Evolutionary conservation across 2,888 invertebrate species (phyloP), one percentile per base, ranked within the genome.

Genomic region (Tiliacea citrago): DNA sequence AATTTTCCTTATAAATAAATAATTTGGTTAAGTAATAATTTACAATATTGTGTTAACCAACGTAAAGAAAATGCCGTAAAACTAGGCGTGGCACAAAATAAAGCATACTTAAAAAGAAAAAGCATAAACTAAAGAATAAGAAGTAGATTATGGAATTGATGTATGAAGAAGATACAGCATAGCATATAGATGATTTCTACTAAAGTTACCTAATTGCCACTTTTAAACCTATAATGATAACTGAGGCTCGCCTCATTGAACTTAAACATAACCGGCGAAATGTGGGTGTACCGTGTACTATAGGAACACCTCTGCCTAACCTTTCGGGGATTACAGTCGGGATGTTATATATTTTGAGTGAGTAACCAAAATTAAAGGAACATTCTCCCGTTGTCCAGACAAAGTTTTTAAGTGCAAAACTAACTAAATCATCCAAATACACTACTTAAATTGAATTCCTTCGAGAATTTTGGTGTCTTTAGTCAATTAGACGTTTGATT

Each of bases 401-500:
- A 61, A 42, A 24, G 18, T 21, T 58, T 49, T 29, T 5, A 42
- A 42, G 10, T 58, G 8, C 9, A 58, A 55, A 78, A 51, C 13
- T 29, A 47, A 74, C 16, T 21, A 53, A 13, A 58, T 51, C 49
- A 18, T 77, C 61, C 1, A 67, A 82, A 51, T 47, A 57, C 13
- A 39, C 67, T 29, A 51, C 6, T 29, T 24, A 49, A 75, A 81
- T 81, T 85, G 29, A 69, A 82, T 77, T 82, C 58, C 24, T 72
- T 12, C 16, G 51, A 69, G 62, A 60, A 60, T 7, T 39, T 39
- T 39, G 5, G 39, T 39, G 39, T 39, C 72, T 72, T 62, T 60
- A 60, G 65, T 16, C 83, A 82, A 85, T 87, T 76, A 76, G 67
- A 35, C 73, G 42, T 73, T 58, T 79, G 73, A 83, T 85, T 78